Evolutionary conservation across 2,797 vertebrate genomes (phyloP).

Genomic region (Nannoperca australis): DNA sequence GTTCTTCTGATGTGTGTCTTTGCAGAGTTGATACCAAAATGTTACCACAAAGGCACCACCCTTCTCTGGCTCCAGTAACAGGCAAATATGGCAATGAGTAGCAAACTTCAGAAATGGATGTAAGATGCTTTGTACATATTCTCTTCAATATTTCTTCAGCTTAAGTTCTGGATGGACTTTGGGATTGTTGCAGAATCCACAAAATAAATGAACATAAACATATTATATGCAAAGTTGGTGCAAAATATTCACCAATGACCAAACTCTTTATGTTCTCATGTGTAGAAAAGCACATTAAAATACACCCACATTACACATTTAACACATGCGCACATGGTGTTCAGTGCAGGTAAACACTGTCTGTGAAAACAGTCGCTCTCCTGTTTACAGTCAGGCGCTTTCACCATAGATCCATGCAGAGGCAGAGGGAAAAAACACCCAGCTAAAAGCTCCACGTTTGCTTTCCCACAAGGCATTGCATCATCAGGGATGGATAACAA

Average conservation of each 20-base stretch:
- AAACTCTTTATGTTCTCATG: not conserved
- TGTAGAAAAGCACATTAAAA: not conserved
- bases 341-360: conserved; percentile 39
- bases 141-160: not conserved
- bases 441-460: conserved; percentile 21
- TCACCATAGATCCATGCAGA: not conserved
- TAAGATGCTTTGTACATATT: not conserved
- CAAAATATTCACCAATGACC: not conserved
- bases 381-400: conserved; percentile 38
- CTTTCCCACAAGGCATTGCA: conserved; percentile 41
- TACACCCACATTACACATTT: not conserved
- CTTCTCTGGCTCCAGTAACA: not conserved
- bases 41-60: no score
- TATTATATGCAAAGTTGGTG: not conserved
- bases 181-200: not conserved
- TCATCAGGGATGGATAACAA: conserved; percentile 2
- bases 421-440: conserved; percentile 21
- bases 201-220: not conserved
- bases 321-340: not conserved
- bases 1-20: not conserved
- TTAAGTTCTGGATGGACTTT: not conserved
- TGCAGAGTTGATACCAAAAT: no score
- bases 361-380: conserved; percentile 27
- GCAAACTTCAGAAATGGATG: not conserved
- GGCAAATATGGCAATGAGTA: not conserved